phyloP scores from a whole-genome alignment of 64 coral and sea anemone genomes.

The Montipora sp. region DNA sequence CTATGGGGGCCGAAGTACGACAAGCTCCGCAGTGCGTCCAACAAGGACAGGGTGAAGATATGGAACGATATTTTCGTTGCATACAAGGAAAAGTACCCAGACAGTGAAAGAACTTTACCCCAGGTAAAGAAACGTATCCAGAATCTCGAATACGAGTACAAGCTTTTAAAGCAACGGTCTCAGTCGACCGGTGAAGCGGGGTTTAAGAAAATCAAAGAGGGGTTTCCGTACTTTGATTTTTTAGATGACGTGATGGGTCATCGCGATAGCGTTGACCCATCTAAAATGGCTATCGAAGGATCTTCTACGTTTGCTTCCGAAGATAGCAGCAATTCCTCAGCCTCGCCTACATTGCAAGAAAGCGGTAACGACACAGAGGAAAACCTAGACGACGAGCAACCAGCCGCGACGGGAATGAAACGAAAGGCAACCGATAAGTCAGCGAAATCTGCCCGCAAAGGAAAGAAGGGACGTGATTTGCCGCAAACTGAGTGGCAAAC shows the following conservation, averaged over 20 bases:
- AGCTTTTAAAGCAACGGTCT: conserved; percentile 13
- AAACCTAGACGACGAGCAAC: background rate
- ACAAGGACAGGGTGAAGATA: conserved; percentile 9
- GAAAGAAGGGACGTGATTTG: too few relatives aligned
- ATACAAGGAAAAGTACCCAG: background rate
- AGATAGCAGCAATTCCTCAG: conserved; percentile 20
- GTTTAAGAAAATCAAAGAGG: too few relatives aligned
- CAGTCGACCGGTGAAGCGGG: background rate
- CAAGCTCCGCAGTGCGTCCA: conserved; percentile 34
- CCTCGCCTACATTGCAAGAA: conserved; percentile 11
- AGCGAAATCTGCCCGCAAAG: too few relatives aligned
- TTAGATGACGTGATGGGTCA: conserved; percentile 39
- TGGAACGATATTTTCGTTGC: conserved; percentile 4
- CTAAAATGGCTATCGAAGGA: conserved; percentile 64
- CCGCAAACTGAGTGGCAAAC: too few relatives aligned
- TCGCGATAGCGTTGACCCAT: background rate
- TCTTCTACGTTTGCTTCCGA: conserved; percentile 27
- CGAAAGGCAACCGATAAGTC: too few relatives aligned
- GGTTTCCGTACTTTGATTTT: conserved; percentile 50
- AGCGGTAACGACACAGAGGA: background rate
- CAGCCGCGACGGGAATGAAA: background rate
- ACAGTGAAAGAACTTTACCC: conserved; percentile 35
- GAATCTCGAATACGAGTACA: conserved; percentile 46
- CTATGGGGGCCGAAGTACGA: conserved; percentile 47
- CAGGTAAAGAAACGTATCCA: conserved; percentile 46